phyloP scores from a whole-genome alignment of 2,888 invertebrate genomes.

The Diadromus collaris region DNA sequence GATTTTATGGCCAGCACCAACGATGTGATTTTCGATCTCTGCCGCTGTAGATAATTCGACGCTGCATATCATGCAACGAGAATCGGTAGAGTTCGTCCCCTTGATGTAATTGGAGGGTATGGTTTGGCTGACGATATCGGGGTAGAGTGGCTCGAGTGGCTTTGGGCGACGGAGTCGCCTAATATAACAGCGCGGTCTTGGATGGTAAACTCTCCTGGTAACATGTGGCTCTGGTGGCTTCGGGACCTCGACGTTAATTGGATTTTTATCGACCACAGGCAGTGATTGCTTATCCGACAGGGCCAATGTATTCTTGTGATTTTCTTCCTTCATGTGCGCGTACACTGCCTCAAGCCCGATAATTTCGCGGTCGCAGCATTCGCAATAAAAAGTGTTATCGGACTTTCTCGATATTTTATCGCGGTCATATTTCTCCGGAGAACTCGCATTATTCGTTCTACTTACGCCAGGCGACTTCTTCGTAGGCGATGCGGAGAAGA shows the following conservation, averaged over 20 bases:
- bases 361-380: slow-evolving; percentile 13
- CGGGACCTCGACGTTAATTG: neutral
- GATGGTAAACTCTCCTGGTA: neutral
- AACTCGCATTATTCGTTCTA: neutral
- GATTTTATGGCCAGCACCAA: neutral
- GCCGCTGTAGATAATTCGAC: neutral
- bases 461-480: neutral
- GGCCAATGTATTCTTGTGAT: neutral
- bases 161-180: neutral
- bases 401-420: neutral
- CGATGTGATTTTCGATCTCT: neutral
- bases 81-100: neutral
- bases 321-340: neutral
- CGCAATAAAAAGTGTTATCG: slow-evolving; percentile 16
- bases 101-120: slow-evolving; percentile 16
- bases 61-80: neutral
- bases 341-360: slow-evolving; percentile 23
- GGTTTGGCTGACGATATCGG: neutral
- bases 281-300: neutral
- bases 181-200: neutral
- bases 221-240: neutral
- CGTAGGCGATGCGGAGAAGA: neutral
- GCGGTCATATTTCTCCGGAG: neutral
- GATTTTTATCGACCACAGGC: neutral
- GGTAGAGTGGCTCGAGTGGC: slow-evolving; percentile 8